These are phyloP conservation scores for Lasioglossum leucozonium DNA, from an alignment of 2,888 invertebrate genomes.

Conservation along the genomic window DNA sequence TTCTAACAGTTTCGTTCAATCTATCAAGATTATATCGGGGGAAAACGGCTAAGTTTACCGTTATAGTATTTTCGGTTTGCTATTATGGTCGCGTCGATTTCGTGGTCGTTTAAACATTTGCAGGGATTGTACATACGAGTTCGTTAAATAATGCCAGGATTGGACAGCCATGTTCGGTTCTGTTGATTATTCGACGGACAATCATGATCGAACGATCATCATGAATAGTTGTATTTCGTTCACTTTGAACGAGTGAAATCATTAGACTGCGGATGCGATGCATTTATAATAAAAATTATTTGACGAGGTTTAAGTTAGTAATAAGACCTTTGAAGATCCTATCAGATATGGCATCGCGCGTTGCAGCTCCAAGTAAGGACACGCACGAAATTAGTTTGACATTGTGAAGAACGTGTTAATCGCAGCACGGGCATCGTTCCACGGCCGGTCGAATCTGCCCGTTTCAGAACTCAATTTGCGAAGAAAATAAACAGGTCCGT, in stretches of 20 bases:
- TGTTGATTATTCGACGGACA: background rate
- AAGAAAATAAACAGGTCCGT: conserved; percentile 18
- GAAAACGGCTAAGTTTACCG: background rate
- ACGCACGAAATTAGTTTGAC: background rate
- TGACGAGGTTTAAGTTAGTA: background rate
- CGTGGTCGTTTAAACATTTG: no score
- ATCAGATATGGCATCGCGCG: background rate
- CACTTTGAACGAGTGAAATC: background rate
- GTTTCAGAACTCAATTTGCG: background rate
- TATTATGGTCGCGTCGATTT: no score
- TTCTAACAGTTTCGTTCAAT: background rate
- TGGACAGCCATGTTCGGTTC: background rate
- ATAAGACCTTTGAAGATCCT: background rate
- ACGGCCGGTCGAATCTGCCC: background rate
- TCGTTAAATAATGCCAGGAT: background rate
- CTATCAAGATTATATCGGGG: background rate
- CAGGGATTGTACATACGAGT: no score
- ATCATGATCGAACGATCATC: background rate
- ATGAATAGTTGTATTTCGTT: background rate
- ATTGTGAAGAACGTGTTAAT: background rate
- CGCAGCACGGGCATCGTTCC: background rate
- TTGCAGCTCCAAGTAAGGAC: background rate
- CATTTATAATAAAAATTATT: background rate
- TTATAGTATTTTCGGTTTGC: background rate
- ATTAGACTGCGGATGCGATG: background rate